phyloP scores from a whole-genome alignment of 2,888 invertebrate genomes.

The Mayetiola destructor region DNA sequence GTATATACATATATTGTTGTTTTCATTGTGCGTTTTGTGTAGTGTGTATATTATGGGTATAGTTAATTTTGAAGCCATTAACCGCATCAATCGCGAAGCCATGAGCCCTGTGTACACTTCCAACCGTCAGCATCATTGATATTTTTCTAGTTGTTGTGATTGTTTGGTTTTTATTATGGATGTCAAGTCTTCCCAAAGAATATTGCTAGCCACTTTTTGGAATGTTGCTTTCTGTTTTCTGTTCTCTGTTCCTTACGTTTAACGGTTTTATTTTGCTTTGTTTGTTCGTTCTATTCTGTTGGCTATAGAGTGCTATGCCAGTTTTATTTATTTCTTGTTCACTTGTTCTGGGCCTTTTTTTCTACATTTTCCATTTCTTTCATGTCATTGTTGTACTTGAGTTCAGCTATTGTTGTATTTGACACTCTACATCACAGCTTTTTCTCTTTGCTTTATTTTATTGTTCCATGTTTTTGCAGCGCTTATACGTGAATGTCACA shows the following conservation, averaged over 20 bases:
- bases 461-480: no score
- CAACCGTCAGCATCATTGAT: not conserved
- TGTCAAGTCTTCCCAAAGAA: not conserved
- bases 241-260: not conserved
- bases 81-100: conserved; percentile 4
- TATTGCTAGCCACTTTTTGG: not conserved
- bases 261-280: not conserved
- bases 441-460: no score
- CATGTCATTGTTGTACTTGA: not conserved
- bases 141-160: conserved; percentile 2
- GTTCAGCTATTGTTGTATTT: not conserved
- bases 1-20: no score
- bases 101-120: not conserved
- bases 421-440: no score
- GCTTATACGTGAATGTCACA: no score
- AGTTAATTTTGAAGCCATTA: conserved; percentile 5
- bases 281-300: not conserved
- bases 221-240: not conserved
- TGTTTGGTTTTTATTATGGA: not conserved
- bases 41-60: no score
- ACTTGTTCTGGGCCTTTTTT: no score
- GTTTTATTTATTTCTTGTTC: no score
- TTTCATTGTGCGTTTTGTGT: no score
- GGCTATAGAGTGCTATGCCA: not conserved
- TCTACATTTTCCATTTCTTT: no score